phyloP scores from a whole-genome alignment of 2,888 invertebrate species.

The Julus scanicus region DNA sequence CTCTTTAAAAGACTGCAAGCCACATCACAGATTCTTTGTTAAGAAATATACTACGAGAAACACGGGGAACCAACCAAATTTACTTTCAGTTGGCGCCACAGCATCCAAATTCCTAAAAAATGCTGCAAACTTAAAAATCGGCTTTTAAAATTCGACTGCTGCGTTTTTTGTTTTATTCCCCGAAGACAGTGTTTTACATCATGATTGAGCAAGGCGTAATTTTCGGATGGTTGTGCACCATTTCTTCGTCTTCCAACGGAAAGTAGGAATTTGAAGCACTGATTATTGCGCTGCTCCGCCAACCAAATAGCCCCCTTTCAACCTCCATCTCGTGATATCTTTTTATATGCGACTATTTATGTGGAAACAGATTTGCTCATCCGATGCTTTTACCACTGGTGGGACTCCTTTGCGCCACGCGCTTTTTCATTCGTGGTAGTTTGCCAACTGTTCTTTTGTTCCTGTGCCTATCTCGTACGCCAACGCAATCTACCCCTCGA shows the following conservation, averaged over 20 bases:
- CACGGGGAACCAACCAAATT: slow-evolving; percentile 37
- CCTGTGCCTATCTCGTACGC: slow-evolving; percentile 42
- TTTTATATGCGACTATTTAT: slow-evolving; percentile 42
- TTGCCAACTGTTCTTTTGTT: slow-evolving; percentile 30
- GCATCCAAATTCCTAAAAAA: slow-evolving; percentile 42
- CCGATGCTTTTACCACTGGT: slow-evolving; percentile 6
- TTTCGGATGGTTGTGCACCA: slow-evolving; percentile 27
- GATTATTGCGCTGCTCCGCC: slow-evolving; percentile 1
- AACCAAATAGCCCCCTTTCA: slow-evolving; percentile 16
- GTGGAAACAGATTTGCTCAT: slow-evolving; percentile 42
- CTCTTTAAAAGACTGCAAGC: background rate
- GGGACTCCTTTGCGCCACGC: slow-evolving; percentile 23
- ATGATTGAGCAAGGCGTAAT: background rate
- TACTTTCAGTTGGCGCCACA: slow-evolving; percentile 39
- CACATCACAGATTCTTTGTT: background rate
- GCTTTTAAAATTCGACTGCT: slow-evolving; percentile 20
- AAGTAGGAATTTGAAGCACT: slow-evolving; percentile 39
- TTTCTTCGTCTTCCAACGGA: slow-evolving; percentile 30
- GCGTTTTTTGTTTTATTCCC: background rate
- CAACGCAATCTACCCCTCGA: background rate
- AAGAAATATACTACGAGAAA: slow-evolving; percentile 29
- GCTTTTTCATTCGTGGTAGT: slow-evolving; percentile 9
- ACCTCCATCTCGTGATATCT: slow-evolving; percentile 42
- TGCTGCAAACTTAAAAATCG: slow-evolving; percentile 3
- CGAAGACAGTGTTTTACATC: slow-evolving; percentile 38